Evolutionary conservation across 2,797 vertebrate species (phyloP).

Genomic region (Tinamus major): DNA sequence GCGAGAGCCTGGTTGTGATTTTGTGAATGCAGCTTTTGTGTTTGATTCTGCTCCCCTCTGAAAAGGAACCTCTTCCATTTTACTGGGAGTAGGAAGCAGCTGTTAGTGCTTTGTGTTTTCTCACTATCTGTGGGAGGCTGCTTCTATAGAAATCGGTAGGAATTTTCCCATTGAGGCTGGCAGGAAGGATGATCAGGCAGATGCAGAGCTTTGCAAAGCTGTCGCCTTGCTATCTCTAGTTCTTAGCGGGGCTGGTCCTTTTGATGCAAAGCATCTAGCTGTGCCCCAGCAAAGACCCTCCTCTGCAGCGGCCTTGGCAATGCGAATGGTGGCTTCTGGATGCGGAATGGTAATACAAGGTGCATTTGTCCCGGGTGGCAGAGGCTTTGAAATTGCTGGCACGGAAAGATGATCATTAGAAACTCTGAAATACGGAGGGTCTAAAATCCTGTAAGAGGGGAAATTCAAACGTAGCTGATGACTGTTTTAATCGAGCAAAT

Average conservation of each 20-base stretch:
- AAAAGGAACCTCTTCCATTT: not conserved
- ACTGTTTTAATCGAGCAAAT: not conserved
- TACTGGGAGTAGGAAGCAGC: not conserved
- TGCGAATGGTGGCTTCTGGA: not conserved
- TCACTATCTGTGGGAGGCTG: not conserved
- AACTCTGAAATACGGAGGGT: not conserved
- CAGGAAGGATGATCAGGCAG: constrained; percentile 3
- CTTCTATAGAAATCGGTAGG: not conserved
- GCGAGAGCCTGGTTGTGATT: not conserved
- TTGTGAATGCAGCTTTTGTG: not conserved
- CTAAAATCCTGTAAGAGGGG: not conserved
- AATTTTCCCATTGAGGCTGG: not conserved
- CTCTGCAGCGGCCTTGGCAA: not conserved
- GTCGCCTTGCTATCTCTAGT: not conserved
- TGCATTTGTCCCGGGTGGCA: not conserved
- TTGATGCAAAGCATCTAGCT: not conserved
- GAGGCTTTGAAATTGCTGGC: not conserved
- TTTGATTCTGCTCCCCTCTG: not conserved
- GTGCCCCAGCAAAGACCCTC: not conserved
- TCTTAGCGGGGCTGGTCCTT: not conserved
- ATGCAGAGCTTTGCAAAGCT: not conserved
- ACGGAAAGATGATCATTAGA: not conserved
- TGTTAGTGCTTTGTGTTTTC: not conserved
- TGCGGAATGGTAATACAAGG: not conserved
- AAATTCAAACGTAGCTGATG: not conserved